Conservation (phyloP, 1,140 invertebrate species). For the Drosophila serrata region DNA sequence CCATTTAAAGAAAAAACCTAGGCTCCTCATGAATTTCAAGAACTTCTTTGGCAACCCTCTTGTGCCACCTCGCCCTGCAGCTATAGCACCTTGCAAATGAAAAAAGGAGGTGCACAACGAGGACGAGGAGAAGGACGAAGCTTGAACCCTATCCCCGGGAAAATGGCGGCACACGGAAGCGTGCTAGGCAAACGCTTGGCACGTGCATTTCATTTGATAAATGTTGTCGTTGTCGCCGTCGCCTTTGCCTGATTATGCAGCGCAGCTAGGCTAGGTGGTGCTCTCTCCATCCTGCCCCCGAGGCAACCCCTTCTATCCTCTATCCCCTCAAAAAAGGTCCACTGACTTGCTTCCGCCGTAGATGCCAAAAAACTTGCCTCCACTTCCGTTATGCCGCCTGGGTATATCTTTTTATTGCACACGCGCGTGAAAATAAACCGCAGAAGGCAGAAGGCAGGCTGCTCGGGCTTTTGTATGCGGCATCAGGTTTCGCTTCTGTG, state of each 20-base stretch:
- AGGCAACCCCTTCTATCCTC: not conserved
- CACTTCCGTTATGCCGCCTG: conserved; percentile 58
- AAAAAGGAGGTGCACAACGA: too few species aligned
- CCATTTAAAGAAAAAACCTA: not conserved
- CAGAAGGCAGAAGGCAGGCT: conserved; percentile 41
- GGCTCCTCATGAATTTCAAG: not conserved
- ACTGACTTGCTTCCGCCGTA: conserved; percentile 30
- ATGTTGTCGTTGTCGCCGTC: conserved; percentile 68
- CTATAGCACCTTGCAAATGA: conserved; percentile 15
- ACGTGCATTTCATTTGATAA: conserved; percentile 82
- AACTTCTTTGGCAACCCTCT: conserved; percentile 11
- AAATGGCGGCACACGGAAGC: conserved; percentile 60
- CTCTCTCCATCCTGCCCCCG: not conserved
- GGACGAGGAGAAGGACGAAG: not conserved
- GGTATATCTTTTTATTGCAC: conserved; percentile 78
- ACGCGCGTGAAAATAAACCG: conserved; percentile 70
- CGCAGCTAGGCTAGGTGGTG: conserved; percentile 42
- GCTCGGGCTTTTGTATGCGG: conserved; percentile 64
- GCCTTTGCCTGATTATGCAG: conserved; percentile 74
- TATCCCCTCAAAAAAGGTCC: conserved; percentile 1
- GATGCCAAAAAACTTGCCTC: conserved; percentile 72
- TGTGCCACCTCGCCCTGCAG: conserved; percentile 4
- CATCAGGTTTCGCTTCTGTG: conserved; percentile 71
- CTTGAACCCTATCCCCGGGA: conserved; percentile 39
- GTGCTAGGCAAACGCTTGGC: conserved; percentile 69